These are phyloP conservation scores for Steinernema scapterisci DNA, from an alignment of 2,888 invertebrate species.

Conservation along the genomic window DNA sequence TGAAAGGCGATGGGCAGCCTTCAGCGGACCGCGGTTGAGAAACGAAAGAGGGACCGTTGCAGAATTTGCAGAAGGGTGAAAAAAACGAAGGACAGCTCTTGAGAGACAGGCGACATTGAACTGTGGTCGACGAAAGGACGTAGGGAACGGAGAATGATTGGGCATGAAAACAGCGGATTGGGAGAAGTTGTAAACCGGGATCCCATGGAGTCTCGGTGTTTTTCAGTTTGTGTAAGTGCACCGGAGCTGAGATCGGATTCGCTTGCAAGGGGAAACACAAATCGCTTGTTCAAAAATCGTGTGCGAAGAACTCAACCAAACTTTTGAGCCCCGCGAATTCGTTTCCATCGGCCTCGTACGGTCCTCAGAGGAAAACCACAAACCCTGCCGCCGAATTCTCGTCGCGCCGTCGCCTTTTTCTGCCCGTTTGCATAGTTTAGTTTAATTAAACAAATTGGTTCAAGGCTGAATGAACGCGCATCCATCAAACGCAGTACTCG, in stretches of 20 bases:
- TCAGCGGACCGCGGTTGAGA: not conserved
- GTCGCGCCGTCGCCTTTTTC: not conserved
- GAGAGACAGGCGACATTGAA: not conserved
- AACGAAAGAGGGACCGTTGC: not conserved
- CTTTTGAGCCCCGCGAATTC: too few relatives aligned
- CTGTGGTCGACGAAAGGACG: not conserved
- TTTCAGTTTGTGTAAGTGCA: too few relatives aligned
- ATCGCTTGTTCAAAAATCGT: too few relatives aligned
- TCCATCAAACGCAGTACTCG: not conserved
- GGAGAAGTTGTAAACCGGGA: too few relatives aligned
- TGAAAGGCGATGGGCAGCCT: not conserved
- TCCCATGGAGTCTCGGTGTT: too few relatives aligned
- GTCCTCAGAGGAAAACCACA: not conserved
- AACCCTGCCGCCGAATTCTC: not conserved
- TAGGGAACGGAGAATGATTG: not conserved
- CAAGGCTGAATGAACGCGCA: slow-evolving; percentile 18
- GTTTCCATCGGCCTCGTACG: too few relatives aligned
- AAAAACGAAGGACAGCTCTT: slow-evolving; percentile 1
- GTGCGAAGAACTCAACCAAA: too few relatives aligned
- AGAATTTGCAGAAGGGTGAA: slow-evolving; percentile 10
- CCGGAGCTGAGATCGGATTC: too few relatives aligned
- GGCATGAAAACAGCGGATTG: too few relatives aligned
- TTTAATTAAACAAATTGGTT: slow-evolving; percentile 30
- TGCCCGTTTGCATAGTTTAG: slow-evolving; percentile 5
- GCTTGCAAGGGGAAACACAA: too few relatives aligned